Evolutionary conservation across 2,888 invertebrate species (phyloP).

Genomic region (Toxonevra muliebris): DNA sequence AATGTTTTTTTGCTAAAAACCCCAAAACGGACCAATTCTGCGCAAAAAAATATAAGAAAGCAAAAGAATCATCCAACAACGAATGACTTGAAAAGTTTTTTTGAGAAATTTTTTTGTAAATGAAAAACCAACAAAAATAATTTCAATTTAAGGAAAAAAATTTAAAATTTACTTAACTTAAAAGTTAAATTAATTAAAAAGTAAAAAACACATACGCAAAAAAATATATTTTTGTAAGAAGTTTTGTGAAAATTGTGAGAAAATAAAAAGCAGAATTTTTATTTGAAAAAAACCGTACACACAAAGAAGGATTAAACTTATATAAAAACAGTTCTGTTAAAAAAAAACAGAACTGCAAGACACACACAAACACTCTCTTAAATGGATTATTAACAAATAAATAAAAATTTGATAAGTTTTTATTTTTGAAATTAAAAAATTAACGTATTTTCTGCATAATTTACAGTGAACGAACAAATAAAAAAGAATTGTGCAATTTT

Average conservation of each 20-base stretch:
- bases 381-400: constrained; percentile 22
- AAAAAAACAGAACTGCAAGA: constrained; percentile 1
- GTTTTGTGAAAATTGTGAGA: constrained; percentile 9
- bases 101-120: constrained; percentile 7
- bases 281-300: constrained; percentile 16
- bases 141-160: constrained; percentile 7
- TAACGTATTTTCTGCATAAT: not conserved
- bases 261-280: constrained; percentile 15
- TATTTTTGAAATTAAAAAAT: not conserved
- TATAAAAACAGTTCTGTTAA: constrained; percentile 6
- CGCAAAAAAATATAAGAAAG: constrained; percentile 15
- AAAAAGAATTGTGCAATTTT: not conserved
- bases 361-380: not conserved
- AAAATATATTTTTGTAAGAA: constrained; percentile 13
- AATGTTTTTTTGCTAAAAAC: constrained; percentile 10
- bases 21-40: constrained; percentile 8
- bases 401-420: not conserved
- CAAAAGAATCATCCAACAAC: not conserved
- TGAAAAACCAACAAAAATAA: constrained; percentile 9
- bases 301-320: not conserved
- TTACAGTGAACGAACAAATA: constrained; percentile 1
- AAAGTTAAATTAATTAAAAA: constrained; percentile 2
- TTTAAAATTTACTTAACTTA: constrained; percentile 3
- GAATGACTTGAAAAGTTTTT: not conserved
- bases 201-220: constrained; percentile 1